These are phyloP conservation scores for Xyliphius kryptos DNA, from an alignment of 2,113 vertebrate genomes.

Conservation along the genomic window DNA sequence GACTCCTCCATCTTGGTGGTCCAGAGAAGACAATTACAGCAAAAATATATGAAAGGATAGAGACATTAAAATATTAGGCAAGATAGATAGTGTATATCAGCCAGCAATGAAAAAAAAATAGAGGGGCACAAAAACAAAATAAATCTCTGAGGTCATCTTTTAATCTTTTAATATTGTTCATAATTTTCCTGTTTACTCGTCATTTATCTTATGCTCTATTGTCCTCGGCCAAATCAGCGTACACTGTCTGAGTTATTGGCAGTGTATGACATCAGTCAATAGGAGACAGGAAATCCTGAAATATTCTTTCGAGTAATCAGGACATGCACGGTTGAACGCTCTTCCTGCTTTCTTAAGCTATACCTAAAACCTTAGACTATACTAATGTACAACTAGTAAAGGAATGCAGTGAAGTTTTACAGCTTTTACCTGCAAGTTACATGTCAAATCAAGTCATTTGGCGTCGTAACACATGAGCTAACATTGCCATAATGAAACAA, in stretches of 20 bases:
- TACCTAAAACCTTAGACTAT: constrained; percentile 15
- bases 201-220: no score
- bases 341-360: constrained; percentile 25
- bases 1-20: constrained; percentile 77
- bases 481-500: no score
- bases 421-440: no score
- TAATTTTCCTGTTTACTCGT: not conserved
- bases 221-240: constrained; percentile 24
- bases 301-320: constrained; percentile 34
- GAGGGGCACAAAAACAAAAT: not conserved
- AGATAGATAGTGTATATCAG: no score
- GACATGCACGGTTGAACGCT: constrained; percentile 32
- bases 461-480: no score
- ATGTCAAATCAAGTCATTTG: no score
- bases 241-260: constrained; percentile 23
- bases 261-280: constrained; percentile 36
- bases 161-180: constrained; percentile 17
- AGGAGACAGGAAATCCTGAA: constrained; percentile 40
- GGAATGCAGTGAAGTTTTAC: no score
- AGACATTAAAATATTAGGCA: not conserved
- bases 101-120: constrained; percentile 12
- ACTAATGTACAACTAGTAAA: no score
- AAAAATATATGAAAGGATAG: constrained; percentile 11
- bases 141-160: constrained; percentile 14
- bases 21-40: constrained; percentile 1